These are phyloP conservation scores for Archaeoteleia sp. DNA, from an alignment of 2,888 invertebrate species.

Conservation along the genomic window DNA sequence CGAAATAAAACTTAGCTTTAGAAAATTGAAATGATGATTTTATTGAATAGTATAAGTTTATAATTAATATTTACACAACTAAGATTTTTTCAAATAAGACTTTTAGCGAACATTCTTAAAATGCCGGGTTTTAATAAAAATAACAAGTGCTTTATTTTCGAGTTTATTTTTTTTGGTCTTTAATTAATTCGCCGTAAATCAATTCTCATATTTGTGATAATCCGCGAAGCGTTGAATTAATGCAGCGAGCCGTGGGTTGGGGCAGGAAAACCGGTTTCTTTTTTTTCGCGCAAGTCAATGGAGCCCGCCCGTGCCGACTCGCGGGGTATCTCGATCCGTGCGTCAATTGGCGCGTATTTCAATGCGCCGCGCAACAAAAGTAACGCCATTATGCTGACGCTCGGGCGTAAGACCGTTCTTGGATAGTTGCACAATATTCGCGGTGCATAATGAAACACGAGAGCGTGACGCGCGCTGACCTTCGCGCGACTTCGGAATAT, in stretches of 20 bases:
- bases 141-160: not conserved
- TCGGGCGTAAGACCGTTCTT: slow-evolving; percentile 18
- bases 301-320: too few species aligned
- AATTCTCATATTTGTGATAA: slow-evolving; percentile 4
- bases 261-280: slow-evolving; percentile 37
- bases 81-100: too few species aligned
- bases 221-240: slow-evolving; percentile 13
- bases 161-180: not conserved
- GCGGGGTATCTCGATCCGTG: slow-evolving; percentile 11
- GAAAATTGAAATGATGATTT: too few species aligned
- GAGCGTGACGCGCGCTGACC: slow-evolving; percentile 45
- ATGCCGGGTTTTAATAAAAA: not conserved
- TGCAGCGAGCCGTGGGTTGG: slow-evolving; percentile 2
- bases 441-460: slow-evolving; percentile 43
- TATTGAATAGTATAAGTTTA: too few species aligned
- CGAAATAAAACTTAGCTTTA: too few species aligned
- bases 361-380: slow-evolving; percentile 22
- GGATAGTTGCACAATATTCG: slow-evolving; percentile 45
- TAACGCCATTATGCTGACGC: slow-evolving; percentile 22
- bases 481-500: slow-evolving; percentile 45
- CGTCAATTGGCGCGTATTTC: slow-evolving; percentile 27
- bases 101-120: too few species aligned
- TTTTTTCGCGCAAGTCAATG: slow-evolving; percentile 34
- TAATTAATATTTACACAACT: too few species aligned
- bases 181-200: not conserved